A percentile compares a stretch with the other conserved stretches of the same genome.
Evolutionary conservation across 2,888 invertebrate genomes (phyloP).

Genomic region (Ectemnius cavifrons): DNA sequence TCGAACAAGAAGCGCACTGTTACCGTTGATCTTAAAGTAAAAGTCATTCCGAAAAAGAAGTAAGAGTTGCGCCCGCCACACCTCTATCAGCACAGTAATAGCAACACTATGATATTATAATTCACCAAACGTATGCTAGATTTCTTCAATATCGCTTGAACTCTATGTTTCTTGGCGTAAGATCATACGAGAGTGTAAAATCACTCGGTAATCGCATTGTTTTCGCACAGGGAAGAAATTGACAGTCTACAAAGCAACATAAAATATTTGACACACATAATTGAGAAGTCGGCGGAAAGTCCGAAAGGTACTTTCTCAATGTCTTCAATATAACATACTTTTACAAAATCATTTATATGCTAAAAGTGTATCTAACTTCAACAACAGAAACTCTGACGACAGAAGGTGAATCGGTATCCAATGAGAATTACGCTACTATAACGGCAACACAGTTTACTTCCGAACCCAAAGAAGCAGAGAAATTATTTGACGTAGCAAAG

Average conservation of each 20-base stretch:
- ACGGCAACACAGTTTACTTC: too few species aligned
- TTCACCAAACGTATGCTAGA: slow-evolving; percentile 60
- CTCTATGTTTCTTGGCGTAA: slow-evolving; percentile 70
- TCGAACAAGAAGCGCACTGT: slow-evolving; percentile 76
- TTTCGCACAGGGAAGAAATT: slow-evolving; percentile 84
- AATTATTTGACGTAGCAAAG: too few species aligned
- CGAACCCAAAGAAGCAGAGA: too few species aligned
- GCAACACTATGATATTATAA: slow-evolving; percentile 40
- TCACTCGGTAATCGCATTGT: slow-evolving; percentile 27
- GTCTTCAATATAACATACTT: too few species aligned
- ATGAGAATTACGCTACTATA: too few species aligned
- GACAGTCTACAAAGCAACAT: slow-evolving; percentile 89
- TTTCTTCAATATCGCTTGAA: slow-evolving; percentile 33
- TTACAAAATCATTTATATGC: neutral
- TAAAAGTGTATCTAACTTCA: too few species aligned
- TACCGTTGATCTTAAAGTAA: slow-evolving; percentile 76
- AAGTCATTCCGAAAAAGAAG: slow-evolving; percentile 76
- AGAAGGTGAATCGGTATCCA: too few species aligned
- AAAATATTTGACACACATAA: slow-evolving; percentile 82
- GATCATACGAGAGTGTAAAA: neutral
- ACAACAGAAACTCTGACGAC: too few species aligned
- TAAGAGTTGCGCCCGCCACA: slow-evolving; percentile 68
- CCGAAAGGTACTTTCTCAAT: slow-evolving; percentile 61
- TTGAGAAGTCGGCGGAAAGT: slow-evolving; percentile 65
- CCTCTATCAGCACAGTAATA: slow-evolving; percentile 74